These are phyloP conservation scores for Sebastes elongatus DNA, from an alignment of 2,797 vertebrate species.

Conservation along the genomic window DNA sequence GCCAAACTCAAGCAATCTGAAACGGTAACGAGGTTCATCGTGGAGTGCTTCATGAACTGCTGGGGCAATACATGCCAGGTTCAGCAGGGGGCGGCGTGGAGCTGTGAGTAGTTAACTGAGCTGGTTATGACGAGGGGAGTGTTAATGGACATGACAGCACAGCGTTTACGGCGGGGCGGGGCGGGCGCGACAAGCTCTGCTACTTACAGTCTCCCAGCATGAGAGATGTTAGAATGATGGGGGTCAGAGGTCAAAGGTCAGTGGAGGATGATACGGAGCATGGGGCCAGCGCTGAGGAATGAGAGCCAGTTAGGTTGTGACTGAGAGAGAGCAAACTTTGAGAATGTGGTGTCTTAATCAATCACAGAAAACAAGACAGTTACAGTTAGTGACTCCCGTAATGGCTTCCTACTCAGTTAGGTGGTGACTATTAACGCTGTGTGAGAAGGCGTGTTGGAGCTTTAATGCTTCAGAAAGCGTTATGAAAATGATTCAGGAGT, in stretches of 20 bases:
- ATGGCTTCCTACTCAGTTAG: conserved; percentile 16
- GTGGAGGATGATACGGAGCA: conserved; percentile 85
- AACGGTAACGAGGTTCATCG: conserved; percentile 83
- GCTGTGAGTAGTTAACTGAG: not conserved
- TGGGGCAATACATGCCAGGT: conserved; percentile 2
- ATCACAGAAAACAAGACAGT: conserved; percentile 8
- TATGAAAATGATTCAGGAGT: conserved; percentile 14
- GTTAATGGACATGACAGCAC: conserved; percentile 42
- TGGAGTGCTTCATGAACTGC: not conserved
- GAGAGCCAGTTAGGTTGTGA: conserved; percentile 68
- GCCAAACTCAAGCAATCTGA: conserved; percentile 97
- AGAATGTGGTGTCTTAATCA: not conserved
- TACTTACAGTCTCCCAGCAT: conserved; percentile 78
- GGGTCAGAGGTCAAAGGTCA: conserved; percentile 79
- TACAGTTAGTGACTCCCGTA: conserved; percentile 21
- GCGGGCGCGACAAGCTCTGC: conserved; percentile 28
- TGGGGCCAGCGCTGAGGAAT: conserved; percentile 79
- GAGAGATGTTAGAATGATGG: conserved; percentile 70
- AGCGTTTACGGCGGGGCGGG: conserved; percentile 9
- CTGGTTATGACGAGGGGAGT: not conserved
- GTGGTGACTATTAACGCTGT: not conserved
- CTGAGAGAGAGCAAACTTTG: conserved; percentile 19
- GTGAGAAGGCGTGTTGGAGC: conserved; percentile 1
- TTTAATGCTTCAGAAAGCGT: conserved; percentile 1
- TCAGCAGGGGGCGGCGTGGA: conserved; percentile 43